Evolutionary conservation across 2,888 invertebrate genomes (phyloP), one percentile per base, ranked within the genome.

Genomic region (Hipparchia semele): DNA sequence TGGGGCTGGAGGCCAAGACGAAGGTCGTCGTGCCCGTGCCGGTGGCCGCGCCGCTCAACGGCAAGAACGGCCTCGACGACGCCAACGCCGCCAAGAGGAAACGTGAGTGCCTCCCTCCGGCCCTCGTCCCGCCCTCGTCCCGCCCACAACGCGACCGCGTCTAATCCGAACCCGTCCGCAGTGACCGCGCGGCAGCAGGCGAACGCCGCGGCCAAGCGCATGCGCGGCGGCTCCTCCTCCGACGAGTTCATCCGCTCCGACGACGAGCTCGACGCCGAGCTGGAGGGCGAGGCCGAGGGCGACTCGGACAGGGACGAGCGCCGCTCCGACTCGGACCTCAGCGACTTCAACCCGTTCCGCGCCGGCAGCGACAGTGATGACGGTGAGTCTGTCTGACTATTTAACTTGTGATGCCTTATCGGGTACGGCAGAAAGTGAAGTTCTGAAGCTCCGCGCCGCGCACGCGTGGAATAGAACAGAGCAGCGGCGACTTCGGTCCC

Each of bases 321-420:
- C 1, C 7, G 8, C 53, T 87, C 74, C 51, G 89, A 89, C 60
- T 84, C 87, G 0, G 90, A 90, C 39, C 83, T 88, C 70, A 97
- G 96, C 80, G 98, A 98, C 91, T 98, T 98, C 87, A 99, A 99
- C 94, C 99, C 98, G 84, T 97, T 97, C 86, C 96, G 96, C 75
- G 96, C 96, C 68, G 98, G 96, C 83, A 96, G 96, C 82, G 97
- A 97, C 82, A 97, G 97, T 59, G 98, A 98, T 82, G 96, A 96
- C 80, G 97, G 97, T 95, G 4, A 33, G 45, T 39, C 3, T 5
- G 39, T 39, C 5, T 39, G 39, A 5, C 3, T 2, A 39, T 39
- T 39, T 39, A 23, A 23, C 23, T 23, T 23, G 23, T 23, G 23
- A 23, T 39, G 5, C 39, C 39, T 39, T 39, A 39, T 39, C 5